Base-by-base conservation (phyloP, 1,140 invertebrate species). In the Neelides sp. region DNA sequence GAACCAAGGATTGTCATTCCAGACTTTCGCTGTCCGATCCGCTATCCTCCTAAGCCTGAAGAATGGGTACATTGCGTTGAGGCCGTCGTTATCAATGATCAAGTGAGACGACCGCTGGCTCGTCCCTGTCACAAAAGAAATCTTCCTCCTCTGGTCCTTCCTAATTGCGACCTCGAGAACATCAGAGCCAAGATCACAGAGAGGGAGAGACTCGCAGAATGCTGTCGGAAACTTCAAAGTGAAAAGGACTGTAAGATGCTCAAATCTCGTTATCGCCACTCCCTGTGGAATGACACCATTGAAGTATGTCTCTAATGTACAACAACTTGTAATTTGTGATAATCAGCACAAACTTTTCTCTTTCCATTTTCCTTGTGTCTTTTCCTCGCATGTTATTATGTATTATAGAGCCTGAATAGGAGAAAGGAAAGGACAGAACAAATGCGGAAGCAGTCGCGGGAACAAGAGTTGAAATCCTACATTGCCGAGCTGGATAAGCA, bases 61-160 rank as follows among this genome's bases (percentile, higher is more conserved):
- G 45, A 37, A 4, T 57, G 58, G 58, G 45, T 42, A 15, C 59
- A 61, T 41, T 61, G 59, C 20, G 43, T 55, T 3, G 59, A 61
- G 23, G 55, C 48, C 27, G 34, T 39, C 19, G 15, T 54, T 10
- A 57, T 61, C 15, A 53, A 48, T 30, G 59, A 61, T 37, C 50
- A 40, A 50, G 59, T 61, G 8, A 45, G 59, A 19, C 55, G 59
- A 35, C 55, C 59, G 20, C 8, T 61, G 49, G 59, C 59, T 20
- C 43, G 55, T 4, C 47, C 41, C 36, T 57, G 50, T 47, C 53
- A 57, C 30, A 41, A 44, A 19, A 32, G 59, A 32, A 20, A 34
- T 5, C 10, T 57, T 23, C 52, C 55, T 13, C 55, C 55, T 15
- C 28, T 61, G 2, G 52, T 61, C 1, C 19, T 61, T 8, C 51